Conservation (phyloP, 1,140 invertebrate genomes). For the Coelopa frigida region DNA sequence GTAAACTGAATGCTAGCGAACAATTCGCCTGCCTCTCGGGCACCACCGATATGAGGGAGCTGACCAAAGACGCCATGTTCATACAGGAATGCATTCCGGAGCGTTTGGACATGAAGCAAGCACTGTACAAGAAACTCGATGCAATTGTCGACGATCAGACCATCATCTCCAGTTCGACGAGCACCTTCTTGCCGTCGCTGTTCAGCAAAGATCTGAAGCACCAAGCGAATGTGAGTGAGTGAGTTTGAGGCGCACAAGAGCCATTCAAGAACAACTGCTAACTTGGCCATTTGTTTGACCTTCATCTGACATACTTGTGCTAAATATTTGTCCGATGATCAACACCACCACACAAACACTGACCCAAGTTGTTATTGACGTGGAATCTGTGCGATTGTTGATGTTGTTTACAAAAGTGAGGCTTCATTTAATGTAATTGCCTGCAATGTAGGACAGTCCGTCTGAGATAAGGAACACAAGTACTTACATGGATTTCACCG, state of each 20-base stretch:
- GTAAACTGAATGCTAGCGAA: slow-evolving; percentile 61
- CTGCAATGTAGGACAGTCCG: too few relatives aligned
- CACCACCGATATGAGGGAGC: slow-evolving; percentile 55
- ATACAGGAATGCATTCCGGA: slow-evolving; percentile 92
- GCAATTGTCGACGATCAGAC: slow-evolving; percentile 61
- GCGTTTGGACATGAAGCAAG: slow-evolving; percentile 73
- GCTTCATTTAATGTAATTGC: too few relatives aligned
- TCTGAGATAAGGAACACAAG: too few relatives aligned
- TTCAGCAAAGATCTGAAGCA: slow-evolving; percentile 76
- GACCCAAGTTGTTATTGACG: too few relatives aligned
- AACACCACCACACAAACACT: too few relatives aligned
- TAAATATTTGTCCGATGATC: too few relatives aligned
- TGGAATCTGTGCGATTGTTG: too few relatives aligned
- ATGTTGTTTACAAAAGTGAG: too few relatives aligned
- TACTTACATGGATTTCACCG: too few relatives aligned
- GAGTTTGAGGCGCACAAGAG: too few relatives aligned
- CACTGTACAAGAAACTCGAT: slow-evolving; percentile 74
- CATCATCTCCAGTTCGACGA: slow-evolving; percentile 85
- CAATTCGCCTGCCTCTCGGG: slow-evolving; percentile 73
- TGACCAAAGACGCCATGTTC: slow-evolving; percentile 64
- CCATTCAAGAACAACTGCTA: too few relatives aligned
- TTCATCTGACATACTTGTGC: slow-evolving; percentile 6
- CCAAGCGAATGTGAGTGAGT: slow-evolving; percentile 56
- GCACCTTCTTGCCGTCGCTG: slow-evolving; percentile 78
- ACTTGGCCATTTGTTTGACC: slow-evolving; percentile 1